Percentiles rank a stretch among this genome's conserved stretches.
These are phyloP conservation scores for Oikopleura vanhoeffeni DNA, from an alignment of 23 tunicate genomes.

Conservation along the genomic window DNA sequence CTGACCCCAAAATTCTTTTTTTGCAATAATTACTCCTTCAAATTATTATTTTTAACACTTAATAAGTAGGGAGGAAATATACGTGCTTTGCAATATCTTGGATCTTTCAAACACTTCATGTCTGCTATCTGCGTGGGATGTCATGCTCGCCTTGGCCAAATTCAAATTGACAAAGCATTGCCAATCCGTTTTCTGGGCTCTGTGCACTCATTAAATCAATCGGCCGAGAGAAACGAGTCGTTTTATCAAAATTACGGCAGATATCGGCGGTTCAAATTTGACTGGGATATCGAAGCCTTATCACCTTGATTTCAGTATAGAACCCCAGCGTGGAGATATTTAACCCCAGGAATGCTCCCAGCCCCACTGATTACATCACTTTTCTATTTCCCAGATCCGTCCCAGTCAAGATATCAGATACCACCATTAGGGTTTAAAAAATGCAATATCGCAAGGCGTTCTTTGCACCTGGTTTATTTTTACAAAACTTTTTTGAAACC, in stretches of 20 bases:
- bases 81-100: too few relatives aligned
- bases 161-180: too few relatives aligned
- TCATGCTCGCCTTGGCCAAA: too few relatives aligned
- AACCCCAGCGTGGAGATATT: constrained; percentile 57
- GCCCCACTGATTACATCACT: constrained; percentile 56
- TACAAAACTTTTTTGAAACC: too few relatives aligned
- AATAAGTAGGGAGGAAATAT: too few relatives aligned
- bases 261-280: constrained; percentile 67
- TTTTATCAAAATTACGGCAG: constrained; percentile 61
- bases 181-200: too few relatives aligned
- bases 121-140: too few relatives aligned
- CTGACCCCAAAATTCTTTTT: too few relatives aligned
- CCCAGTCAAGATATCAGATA: constrained; percentile 52
- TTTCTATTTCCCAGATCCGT: constrained; percentile 24
- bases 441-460: constrained; percentile 45
- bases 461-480: constrained; percentile 41
- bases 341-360: constrained; percentile 76
- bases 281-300: constrained; percentile 45
- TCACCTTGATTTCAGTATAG: constrained; percentile 54
- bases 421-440: constrained; percentile 38
- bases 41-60: too few relatives aligned
- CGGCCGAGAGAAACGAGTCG: constrained; percentile 35
- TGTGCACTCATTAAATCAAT: too few relatives aligned
- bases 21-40: too few relatives aligned
- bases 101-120: too few relatives aligned